Percentiles rank a stretch among this genome's conserved stretches.
Evolutionary conservation across 2,113 vertebrate species (phyloP).

Genomic region (Thalassoma bifasciatum): DNA sequence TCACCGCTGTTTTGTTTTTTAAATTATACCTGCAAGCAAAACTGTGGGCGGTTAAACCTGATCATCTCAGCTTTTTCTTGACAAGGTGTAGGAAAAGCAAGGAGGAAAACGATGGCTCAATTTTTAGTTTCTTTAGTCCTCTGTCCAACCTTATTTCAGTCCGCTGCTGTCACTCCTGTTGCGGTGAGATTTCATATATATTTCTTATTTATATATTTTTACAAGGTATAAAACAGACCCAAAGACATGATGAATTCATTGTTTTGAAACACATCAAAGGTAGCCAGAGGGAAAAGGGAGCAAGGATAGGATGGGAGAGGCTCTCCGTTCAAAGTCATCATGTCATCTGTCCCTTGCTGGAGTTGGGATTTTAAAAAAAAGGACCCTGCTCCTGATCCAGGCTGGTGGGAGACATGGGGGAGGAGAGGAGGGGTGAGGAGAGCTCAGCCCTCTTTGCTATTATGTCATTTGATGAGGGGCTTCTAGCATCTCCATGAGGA

Average conservation of each 20-base stretch:
- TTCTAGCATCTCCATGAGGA: constrained; percentile 99
- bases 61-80: constrained; percentile 47
- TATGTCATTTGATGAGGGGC: constrained; percentile 98
- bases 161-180: constrained; percentile 54
- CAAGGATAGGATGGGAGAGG: neutral
- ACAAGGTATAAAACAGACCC: constrained; percentile 84
- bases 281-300: neutral
- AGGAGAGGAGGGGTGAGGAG: neutral
- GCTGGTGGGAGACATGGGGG: constrained; percentile 13
- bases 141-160: constrained; percentile 60
- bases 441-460: constrained; percentile 52
- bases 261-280: constrained; percentile 56
- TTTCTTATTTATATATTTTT: constrained; percentile 83
- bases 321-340: constrained; percentile 56
- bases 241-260: constrained; percentile 57
- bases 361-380: constrained; percentile 9
- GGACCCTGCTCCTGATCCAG: constrained; percentile 34
- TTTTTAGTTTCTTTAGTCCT: constrained; percentile 52
- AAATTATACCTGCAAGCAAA: constrained; percentile 40
- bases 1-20: constrained; percentile 29
- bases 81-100: constrained; percentile 39
- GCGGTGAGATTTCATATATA: constrained; percentile 53
- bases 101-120: constrained; percentile 72
- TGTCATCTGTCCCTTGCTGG: constrained; percentile 58
- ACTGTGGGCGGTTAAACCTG: constrained; percentile 48